Conservation (phyloP, 2,797 vertebrate genomes). For the Eidolon dupreanum region DNA sequence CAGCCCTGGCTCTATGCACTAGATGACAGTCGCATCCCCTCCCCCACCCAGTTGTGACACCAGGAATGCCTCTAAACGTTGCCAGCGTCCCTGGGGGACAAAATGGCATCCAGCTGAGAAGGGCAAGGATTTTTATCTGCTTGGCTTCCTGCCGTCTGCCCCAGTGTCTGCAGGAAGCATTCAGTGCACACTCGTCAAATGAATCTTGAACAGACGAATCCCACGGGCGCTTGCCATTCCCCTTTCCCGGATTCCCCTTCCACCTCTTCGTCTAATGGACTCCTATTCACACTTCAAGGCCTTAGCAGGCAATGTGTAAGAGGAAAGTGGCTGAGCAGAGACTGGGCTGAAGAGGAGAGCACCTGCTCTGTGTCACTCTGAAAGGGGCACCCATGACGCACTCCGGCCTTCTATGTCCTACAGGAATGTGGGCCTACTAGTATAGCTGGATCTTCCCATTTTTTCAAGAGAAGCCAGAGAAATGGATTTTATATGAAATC, state of each 20-base stretch:
- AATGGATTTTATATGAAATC: background rate
- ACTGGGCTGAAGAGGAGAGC: background rate
- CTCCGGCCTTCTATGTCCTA: background rate
- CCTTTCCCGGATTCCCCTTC: background rate
- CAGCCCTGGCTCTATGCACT: background rate
- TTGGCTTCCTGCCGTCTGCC: background rate
- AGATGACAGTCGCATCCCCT: background rate
- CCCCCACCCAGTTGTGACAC: background rate
- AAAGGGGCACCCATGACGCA: accelerated
- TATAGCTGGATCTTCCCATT: background rate
- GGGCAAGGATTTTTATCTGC: background rate
- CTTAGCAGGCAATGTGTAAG: background rate
- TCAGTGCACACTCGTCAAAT: background rate
- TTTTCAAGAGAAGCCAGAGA: background rate
- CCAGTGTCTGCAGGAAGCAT: background rate
- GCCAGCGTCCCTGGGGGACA: background rate
- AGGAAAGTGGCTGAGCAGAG: background rate
- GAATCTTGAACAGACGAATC: background rate
- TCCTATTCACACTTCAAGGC: background rate
- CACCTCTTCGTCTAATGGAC: background rate
- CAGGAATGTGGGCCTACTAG: background rate
- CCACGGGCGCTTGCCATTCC: background rate
- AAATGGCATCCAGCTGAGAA: background rate
- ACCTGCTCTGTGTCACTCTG: too few relatives aligned
- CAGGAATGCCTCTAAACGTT: background rate